Percentiles rank a stretch among this genome's conserved stretches.
Evolutionary conservation across 2,888 invertebrate genomes (phyloP).

Genomic region (Tachystola acroxantha): DNA sequence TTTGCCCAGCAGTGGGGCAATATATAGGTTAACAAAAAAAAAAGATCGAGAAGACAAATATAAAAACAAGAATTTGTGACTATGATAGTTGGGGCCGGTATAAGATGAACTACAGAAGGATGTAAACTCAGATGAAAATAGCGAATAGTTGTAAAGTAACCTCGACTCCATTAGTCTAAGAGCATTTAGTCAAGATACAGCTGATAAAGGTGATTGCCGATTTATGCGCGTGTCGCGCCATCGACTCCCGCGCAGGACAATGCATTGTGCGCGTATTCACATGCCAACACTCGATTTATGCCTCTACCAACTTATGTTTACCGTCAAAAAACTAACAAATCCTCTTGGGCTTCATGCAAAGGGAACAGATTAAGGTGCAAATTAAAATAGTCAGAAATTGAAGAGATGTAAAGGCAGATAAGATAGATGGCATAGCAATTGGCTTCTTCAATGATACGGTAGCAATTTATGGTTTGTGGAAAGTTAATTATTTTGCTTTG

Average conservation of each 20-base stretch:
- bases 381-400: conserved; percentile 6
- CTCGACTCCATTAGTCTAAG: conserved; percentile 12
- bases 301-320: conserved; percentile 27
- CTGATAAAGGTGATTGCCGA: conserved; percentile 45
- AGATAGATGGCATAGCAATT: conserved; percentile 48
- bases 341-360: conserved; percentile 3
- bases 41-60: no score
- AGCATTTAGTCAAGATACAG: conserved; percentile 41
- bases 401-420: conserved; percentile 20
- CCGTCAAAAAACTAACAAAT: conserved; percentile 4
- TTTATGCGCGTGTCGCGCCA: conserved; percentile 45
- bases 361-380: conserved; percentile 12
- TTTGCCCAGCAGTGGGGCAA: no score
- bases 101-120: no score
- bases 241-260: conserved; percentile 38
- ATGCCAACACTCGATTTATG: conserved; percentile 66
- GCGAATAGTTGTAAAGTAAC: no score
- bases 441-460: conserved; percentile 39
- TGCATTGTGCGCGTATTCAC: conserved; percentile 63
- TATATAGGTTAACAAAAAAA: no score
- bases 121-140: no score
- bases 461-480: conserved; percentile 53
- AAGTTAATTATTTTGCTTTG: conserved; percentile 61
- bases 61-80: no score
- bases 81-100: no score